Percentiles rank a stretch among this genome's conserved stretches.
These are phyloP conservation scores for Epistrophe grossulariae DNA, from an alignment of 2,888 invertebrate genomes.

Conservation along the genomic window DNA sequence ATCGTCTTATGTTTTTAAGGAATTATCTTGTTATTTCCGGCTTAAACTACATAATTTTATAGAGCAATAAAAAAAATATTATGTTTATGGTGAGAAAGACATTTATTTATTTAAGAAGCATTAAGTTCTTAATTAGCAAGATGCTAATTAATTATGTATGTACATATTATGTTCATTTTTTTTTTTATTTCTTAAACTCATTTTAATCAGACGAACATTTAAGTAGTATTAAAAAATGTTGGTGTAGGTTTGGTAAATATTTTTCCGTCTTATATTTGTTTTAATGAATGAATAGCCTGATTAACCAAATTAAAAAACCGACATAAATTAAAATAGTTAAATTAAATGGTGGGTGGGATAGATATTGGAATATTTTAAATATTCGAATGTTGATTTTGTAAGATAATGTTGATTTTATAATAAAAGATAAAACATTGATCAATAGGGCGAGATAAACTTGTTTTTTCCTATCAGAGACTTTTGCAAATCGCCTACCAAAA, in stretches of 20 bases:
- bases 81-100: constrained; percentile 8
- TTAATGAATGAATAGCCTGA: background rate
- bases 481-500: background rate
- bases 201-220: background rate
- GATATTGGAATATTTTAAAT: background rate
- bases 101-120: background rate
- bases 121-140: constrained; percentile 12
- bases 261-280: background rate
- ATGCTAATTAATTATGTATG: constrained; percentile 5
- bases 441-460: constrained; percentile 5
- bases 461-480: background rate
- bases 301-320: background rate
- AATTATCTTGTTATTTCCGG: constrained; percentile 49
- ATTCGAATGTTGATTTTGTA: background rate
- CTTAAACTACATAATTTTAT: constrained; percentile 14
- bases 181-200: background rate
- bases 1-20: background rate
- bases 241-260: background rate
- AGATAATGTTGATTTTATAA: background rate
- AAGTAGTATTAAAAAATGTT: background rate
- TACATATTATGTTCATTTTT: background rate
- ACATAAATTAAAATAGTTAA: background rate
- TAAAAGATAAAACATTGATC: background rate
- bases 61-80: background rate
- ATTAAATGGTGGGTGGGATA: background rate